Evolutionary conservation across 2,797 vertebrate genomes (phyloP).

Genomic region (Leptoclinus maculatus): DNA sequence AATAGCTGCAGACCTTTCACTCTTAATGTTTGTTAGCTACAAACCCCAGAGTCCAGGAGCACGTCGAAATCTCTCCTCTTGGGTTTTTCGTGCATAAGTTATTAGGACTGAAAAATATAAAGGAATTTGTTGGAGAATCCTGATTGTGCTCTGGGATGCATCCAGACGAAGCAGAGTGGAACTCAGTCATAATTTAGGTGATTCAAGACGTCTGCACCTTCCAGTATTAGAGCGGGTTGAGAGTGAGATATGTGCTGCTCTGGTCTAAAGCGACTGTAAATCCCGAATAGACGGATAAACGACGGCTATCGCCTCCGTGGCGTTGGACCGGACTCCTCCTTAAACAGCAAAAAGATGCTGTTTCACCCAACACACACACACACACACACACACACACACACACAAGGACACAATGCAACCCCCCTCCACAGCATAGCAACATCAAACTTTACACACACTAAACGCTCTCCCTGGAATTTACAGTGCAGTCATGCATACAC

Average conservation of each 20-base stretch:
- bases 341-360: conserved; percentile 48
- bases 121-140: conserved; percentile 10
- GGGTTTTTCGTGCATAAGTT: conserved; percentile 1
- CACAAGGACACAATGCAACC: conserved; percentile 48
- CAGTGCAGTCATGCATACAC: conserved; percentile 67
- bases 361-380: conserved; percentile 49
- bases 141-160: conserved; percentile 9
- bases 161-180: conserved; percentile 20
- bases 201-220: conserved; percentile 36
- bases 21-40: conserved; percentile 22
- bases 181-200: conserved; percentile 32
- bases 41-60: conserved; percentile 8
- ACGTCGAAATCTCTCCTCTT: conserved; percentile 4
- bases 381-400: conserved; percentile 59
- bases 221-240: conserved; percentile 30
- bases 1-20: conserved; percentile 37
- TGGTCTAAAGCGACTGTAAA: conserved; percentile 50
- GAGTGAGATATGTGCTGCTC: conserved; percentile 33
- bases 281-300: conserved; percentile 44
- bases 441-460: conserved; percentile 72
- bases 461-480: conserved; percentile 67
- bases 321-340: conserved; percentile 42
- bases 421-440: conserved; percentile 50
- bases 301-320: conserved; percentile 43
- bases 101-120: conserved; percentile 6